Evolutionary conservation across 2,797 vertebrate genomes (phyloP).

Genomic region (Pterois miles): DNA sequence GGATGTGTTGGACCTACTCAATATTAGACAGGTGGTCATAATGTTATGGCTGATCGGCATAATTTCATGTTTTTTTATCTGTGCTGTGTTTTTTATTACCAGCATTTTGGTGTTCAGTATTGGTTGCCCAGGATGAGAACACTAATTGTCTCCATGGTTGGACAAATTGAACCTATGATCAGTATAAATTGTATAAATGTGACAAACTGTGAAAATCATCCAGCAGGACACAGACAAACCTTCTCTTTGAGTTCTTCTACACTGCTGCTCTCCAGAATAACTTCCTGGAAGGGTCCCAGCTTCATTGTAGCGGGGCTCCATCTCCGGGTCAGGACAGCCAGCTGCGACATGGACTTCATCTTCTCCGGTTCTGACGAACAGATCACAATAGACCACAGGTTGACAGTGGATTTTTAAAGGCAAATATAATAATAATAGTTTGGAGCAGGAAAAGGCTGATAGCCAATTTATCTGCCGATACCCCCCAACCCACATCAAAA

Average conservation of each 20-base stretch:
- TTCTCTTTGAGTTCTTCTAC: slow-evolving; percentile 97
- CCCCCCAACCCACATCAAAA: too few relatives aligned
- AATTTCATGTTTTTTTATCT: neutral
- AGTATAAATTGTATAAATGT: neutral
- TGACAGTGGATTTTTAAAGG: too few relatives aligned
- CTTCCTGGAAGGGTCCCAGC: slow-evolving; percentile 93
- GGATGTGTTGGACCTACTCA: too few relatives aligned
- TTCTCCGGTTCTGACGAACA: slow-evolving; percentile 89
- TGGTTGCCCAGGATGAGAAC: neutral
- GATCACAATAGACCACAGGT: neutral
- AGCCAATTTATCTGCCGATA: too few relatives aligned
- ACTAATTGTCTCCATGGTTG: neutral
- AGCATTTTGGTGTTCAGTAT: neutral
- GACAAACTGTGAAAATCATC: neutral
- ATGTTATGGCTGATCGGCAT: too few relatives aligned
- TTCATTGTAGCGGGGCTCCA: slow-evolving; percentile 95
- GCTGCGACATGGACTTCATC: slow-evolving; percentile 99
- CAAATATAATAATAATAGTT: too few relatives aligned
- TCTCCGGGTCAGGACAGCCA: slow-evolving; percentile 91
- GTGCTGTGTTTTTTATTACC: neutral
- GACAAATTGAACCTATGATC: neutral
- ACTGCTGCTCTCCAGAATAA: slow-evolving; percentile 96
- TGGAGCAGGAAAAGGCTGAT: too few relatives aligned
- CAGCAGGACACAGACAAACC: slow-evolving; percentile 63
- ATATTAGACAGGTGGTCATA: too few relatives aligned